phyloP scores from a whole-genome alignment of 2,113 vertebrate genomes.

The Clinocottus analis region DNA sequence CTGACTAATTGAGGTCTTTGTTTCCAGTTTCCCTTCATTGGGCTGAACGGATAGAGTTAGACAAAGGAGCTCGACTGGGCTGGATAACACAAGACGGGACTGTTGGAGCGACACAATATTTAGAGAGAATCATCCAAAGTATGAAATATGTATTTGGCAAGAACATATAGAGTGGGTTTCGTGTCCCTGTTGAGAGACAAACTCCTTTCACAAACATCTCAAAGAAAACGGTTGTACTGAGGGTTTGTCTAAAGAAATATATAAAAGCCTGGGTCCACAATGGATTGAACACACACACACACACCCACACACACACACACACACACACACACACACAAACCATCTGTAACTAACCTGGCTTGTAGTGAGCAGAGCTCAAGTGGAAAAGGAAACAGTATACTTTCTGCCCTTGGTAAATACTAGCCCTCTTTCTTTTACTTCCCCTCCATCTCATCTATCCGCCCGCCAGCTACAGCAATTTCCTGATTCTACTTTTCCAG shows the following conservation, averaged over 20 bases:
- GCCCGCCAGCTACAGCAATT: slow-evolving; percentile 36
- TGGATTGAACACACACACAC: slow-evolving; percentile 13
- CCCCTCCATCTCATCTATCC: slow-evolving; percentile 25
- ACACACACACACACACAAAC: slow-evolving; percentile 11
- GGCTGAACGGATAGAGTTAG: slow-evolving; percentile 50
- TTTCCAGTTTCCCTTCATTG: slow-evolving; percentile 70
- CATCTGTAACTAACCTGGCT: slow-evolving; percentile 19
- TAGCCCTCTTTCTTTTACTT: not conserved
- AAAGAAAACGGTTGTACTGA: slow-evolving; percentile 4
- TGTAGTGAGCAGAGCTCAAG: slow-evolving; percentile 18
- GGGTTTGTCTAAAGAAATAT: slow-evolving; percentile 23
- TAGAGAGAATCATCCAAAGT: slow-evolving; percentile 28
- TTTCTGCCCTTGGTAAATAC: slow-evolving; percentile 28
- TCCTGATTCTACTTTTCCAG: slow-evolving; percentile 40
- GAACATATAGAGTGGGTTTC: slow-evolving; percentile 4
- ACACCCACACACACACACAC: slow-evolving; percentile 6
- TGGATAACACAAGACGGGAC: slow-evolving; percentile 43
- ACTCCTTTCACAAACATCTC: slow-evolving; percentile 21
- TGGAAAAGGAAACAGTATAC: slow-evolving; percentile 14
- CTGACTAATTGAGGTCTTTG: slow-evolving; percentile 80
- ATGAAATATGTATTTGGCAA: slow-evolving; percentile 67
- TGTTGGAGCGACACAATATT: slow-evolving; percentile 34
- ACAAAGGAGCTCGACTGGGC: slow-evolving; percentile 56
- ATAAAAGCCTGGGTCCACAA: slow-evolving; percentile 23
- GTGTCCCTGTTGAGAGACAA: slow-evolving; percentile 20